Percentiles rank a stretch among this genome's conserved stretches.
Conservation (phyloP, 2,888 invertebrate genomes). For the Agrochola lychnidis region DNA sequence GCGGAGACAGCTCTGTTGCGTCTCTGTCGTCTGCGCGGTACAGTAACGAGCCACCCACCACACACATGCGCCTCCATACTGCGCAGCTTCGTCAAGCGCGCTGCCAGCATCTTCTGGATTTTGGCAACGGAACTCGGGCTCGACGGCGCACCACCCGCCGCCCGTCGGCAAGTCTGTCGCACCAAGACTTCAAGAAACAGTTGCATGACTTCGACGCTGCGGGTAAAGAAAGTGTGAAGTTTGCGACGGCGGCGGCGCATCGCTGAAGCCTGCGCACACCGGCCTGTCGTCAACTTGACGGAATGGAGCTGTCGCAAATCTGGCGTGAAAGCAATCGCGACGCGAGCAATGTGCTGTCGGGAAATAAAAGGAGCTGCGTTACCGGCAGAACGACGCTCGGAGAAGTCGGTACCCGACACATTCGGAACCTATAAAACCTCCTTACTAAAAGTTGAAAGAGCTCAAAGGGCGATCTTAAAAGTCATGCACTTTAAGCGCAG, state of each 20-base stretch:
- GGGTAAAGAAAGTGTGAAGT: constrained; percentile 44
- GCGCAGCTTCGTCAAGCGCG: constrained; percentile 80
- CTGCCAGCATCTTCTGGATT: constrained; percentile 75
- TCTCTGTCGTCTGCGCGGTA: constrained; percentile 55
- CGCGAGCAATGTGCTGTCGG: constrained; percentile 61
- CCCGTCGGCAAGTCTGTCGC: constrained; percentile 16
- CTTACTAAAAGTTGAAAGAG: too few relatives aligned
- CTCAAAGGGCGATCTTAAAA: too few relatives aligned
- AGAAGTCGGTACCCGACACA: constrained; percentile 62
- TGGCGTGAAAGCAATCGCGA: constrained; percentile 73
- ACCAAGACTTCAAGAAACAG: constrained; percentile 37
- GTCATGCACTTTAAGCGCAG: too few relatives aligned
- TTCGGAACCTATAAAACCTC: too few relatives aligned
- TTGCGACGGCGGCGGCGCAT: constrained; percentile 59
- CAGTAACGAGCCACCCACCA: constrained; percentile 77
- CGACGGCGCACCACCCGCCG: constrained; percentile 72
- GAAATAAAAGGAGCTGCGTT: constrained; percentile 64
- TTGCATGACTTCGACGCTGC: constrained; percentile 55
- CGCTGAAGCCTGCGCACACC: constrained; percentile 73
- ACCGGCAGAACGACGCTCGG: constrained; percentile 71
- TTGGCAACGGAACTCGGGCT: constrained; percentile 78
- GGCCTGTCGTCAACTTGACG: constrained; percentile 70
- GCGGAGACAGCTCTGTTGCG: constrained; percentile 73
- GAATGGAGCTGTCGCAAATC: constrained; percentile 70
- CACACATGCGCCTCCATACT: constrained; percentile 79